Evolutionary conservation across 2,113 vertebrate species (phyloP), one percentile per base, ranked within the genome.

Genomic region (Dasypus novemcinctus): DNA sequence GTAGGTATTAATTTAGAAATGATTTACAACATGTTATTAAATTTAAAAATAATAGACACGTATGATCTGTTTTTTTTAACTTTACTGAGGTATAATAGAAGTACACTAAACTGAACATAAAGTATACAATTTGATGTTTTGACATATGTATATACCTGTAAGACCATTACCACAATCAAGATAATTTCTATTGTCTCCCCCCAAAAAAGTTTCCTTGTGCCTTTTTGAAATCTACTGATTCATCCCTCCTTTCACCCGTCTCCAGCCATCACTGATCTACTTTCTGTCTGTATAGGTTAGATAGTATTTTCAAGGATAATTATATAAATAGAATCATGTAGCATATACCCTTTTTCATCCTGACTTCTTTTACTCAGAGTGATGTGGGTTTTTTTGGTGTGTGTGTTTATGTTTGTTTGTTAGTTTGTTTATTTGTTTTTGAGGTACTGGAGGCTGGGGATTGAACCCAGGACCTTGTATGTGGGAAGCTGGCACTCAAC

Each of bases 1-100:
- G 21, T 17, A 88, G 54, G 31, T 61, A 75, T 93, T 88, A 71
- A 54, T 88, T 52, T 38, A 72, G 81, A 92, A 90, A 63, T 93
- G 11, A 10, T 78, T 92, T 31, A 41, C 2, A 90, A 15, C 23
- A 57, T 91, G 68, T 78, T 54, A 64, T 59, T 43, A 80, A 75
- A 14, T 69, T 97, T 78, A 92, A 90, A 82, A 88, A 83, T 54
- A 90, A 43, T 76, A 49, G 17, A 4, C 52, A 75, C 9, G 0
- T 80, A 76, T 76, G 41, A 91, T 76, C 33, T 10, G 49, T 21
- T 54, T 71, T 95, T 13, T 83, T 91, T 90, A 84, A 71, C 7
- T 21, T 75, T 66, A 68, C 23, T 93, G 46, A 83, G 15, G 5
- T 66, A n/a, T 29, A 59, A 81, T 12, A 85, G 71, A 90, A 90